These are phyloP conservation scores for Aythya fuligula DNA, from an alignment of 2,797 vertebrate genomes.

Conservation along the genomic window DNA sequence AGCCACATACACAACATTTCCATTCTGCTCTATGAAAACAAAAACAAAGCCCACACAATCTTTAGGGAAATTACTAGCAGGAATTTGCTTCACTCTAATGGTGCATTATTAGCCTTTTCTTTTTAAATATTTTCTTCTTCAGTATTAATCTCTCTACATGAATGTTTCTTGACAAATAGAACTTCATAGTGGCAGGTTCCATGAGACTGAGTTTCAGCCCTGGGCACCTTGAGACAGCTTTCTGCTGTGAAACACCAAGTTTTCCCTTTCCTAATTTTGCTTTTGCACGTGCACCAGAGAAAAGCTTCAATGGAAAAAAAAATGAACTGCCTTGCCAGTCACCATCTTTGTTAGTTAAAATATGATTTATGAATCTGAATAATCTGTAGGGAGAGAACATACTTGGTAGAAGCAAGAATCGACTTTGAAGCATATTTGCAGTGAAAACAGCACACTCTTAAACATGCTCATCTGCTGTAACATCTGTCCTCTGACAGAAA, in stretches of 20 bases:
- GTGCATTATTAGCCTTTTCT: neutral
- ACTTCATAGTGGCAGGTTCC: neutral
- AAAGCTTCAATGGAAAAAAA: neutral
- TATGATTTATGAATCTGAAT: neutral
- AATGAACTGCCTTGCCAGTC: neutral
- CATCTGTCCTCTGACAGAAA: slow-evolving; percentile 17
- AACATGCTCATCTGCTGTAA: neutral
- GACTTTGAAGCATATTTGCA: neutral
- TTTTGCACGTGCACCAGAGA: neutral
- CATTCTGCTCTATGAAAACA: neutral
- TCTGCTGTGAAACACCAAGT: neutral
- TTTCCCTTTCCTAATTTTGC: neutral
- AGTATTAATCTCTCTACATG: neutral
- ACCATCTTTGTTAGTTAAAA: neutral
- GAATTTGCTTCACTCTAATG: neutral
- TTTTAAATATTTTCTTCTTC: neutral
- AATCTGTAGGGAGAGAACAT: neutral
- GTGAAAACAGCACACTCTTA: neutral
- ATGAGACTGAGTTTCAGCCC: neutral
- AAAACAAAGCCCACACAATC: neutral
- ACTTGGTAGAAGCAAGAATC: neutral
- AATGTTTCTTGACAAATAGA: neutral
- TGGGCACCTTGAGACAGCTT: neutral
- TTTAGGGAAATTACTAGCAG: neutral
- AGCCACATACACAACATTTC: neutral